Evolutionary conservation across 2,797 vertebrate genomes (phyloP), one percentile per base, ranked within the genome.

Genomic region (Coregonus suidteri): DNA sequence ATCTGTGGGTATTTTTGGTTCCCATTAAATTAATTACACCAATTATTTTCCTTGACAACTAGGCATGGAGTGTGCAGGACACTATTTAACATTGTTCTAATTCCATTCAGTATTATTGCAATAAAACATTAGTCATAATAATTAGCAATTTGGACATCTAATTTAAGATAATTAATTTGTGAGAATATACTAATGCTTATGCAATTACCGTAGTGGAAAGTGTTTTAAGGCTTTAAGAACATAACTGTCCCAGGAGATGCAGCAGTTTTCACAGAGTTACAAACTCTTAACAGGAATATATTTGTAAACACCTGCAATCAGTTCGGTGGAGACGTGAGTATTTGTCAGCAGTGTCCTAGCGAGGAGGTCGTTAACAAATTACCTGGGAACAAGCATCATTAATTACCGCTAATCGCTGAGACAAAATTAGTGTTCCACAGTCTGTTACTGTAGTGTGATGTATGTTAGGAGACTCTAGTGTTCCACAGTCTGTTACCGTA

Each of bases 61-160:
- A 83, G 85, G 83, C 89, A 88, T 88, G 89, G 88, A 90, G 86
- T 86, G 87, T 84, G 85, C 80, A 83, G 81, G 75, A 92, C 90
- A 90, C 89, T 77, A 90, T 91, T 93, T 92, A 89, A 91, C 88
- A 89, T 93, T 93, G 88, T 91, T 92, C 90, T 89, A 92, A 92
- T 91, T 92, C 88, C 89, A 88, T 88, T 93, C 90, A 91, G 86
- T 91, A 90, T 92, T 93, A 91, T 91, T 91, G 87, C 90, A 92
- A 90, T 93, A 88, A 92, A 91, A 88, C 90, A 93, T 94, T 93
- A 79, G 90, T 93, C 91, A 93, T 88, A 83, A 90, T 93, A 93
- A 93, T 94, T 92, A 93, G 92, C 88, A 89, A 89, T 88, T 92
- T 91, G 92, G 92, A 93, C 90, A 88, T 91, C 86, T 91, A 92